Conservation (phyloP, 2,888 invertebrate genomes). For the Psylliodes chrysocephalus region DNA sequence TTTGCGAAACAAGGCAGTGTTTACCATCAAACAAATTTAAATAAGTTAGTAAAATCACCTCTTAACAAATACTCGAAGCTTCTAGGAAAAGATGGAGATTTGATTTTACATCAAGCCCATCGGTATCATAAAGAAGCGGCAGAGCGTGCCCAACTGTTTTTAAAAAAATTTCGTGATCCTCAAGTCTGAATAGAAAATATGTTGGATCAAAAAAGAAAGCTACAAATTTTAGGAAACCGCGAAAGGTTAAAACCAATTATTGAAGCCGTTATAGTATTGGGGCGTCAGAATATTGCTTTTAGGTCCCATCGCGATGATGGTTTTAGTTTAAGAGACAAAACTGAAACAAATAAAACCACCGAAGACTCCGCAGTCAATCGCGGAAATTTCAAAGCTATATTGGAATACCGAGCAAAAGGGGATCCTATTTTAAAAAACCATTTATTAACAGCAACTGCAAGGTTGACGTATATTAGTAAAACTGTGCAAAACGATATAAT, state of each 20-base stretch:
- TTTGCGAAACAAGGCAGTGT: no score
- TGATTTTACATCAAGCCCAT: no score
- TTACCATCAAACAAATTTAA: no score
- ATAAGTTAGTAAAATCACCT: no score
- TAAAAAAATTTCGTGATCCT: no score
- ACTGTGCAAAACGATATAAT: no score
- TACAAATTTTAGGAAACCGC: not conserved
- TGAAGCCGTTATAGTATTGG: not conserved
- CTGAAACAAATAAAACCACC: not conserved
- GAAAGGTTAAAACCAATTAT: not conserved
- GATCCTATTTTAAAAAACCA: not conserved
- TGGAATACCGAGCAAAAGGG: not conserved
- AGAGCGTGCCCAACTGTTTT: no score
- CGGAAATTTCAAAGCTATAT: not conserved
- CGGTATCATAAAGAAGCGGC: no score
- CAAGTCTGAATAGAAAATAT: no score
- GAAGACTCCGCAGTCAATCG: not conserved
- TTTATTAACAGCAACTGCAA: not conserved
- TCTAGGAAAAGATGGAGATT: no score
- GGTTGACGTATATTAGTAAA: not conserved
- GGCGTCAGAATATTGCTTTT: constrained; percentile 11
- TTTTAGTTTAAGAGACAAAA: not conserved
- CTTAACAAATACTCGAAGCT: no score
- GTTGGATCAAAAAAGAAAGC: not conserved
- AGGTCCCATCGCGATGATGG: not conserved